A percentile compares a stretch with the other conserved stretches of the same genome.
phyloP scores from a whole-genome alignment of 2,888 invertebrate genomes.

The Sinopyrophorus schimmeli region DNA sequence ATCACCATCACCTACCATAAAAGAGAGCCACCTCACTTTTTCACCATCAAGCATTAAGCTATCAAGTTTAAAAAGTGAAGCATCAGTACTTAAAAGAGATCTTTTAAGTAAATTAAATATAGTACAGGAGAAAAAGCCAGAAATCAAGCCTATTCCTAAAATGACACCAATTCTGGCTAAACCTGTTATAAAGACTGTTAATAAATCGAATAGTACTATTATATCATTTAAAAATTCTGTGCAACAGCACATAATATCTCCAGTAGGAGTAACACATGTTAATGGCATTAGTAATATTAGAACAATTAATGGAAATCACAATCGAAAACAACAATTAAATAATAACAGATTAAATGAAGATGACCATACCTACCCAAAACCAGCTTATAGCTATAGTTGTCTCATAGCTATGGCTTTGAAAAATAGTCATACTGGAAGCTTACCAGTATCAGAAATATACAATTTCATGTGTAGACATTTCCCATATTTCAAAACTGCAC shows the following conservation, averaged over 20 bases:
- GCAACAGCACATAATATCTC: slow-evolving; percentile 41
- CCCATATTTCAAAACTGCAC: slow-evolving; percentile 97
- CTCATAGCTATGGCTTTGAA: slow-evolving; percentile 97
- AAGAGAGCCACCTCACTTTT: slow-evolving; percentile 72
- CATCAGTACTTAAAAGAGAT: slow-evolving; percentile 67
- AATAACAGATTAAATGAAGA: slow-evolving; percentile 50
- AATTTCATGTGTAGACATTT: slow-evolving; percentile 99
- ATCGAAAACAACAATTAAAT: slow-evolving; percentile 35
- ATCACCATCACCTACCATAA: slow-evolving; percentile 66
- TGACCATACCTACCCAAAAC: slow-evolving; percentile 82
- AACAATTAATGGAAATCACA: slow-evolving; percentile 29
- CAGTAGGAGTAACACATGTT: slow-evolving; percentile 48
- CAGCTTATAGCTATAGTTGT: slow-evolving; percentile 97
- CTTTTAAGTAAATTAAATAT: slow-evolving; percentile 61
- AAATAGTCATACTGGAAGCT: slow-evolving; percentile 90
- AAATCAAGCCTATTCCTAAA: slow-evolving; percentile 49
- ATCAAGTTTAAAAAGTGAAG: slow-evolving; percentile 58
- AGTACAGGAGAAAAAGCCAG: slow-evolving; percentile 43
- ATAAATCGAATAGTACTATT: slow-evolving; percentile 38
- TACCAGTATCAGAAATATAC: slow-evolving; percentile 98
- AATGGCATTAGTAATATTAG: slow-evolving; percentile 36
- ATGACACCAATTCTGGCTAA: slow-evolving; percentile 51
- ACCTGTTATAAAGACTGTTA: slow-evolving; percentile 47
- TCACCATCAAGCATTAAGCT: slow-evolving; percentile 72
- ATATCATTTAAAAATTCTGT: slow-evolving; percentile 48